Evolutionary conservation across 35 echinoderm and acorn worm species (phyloP), one percentile per base, ranked within the genome.

Genomic region (Apostichopus japonicus): DNA sequence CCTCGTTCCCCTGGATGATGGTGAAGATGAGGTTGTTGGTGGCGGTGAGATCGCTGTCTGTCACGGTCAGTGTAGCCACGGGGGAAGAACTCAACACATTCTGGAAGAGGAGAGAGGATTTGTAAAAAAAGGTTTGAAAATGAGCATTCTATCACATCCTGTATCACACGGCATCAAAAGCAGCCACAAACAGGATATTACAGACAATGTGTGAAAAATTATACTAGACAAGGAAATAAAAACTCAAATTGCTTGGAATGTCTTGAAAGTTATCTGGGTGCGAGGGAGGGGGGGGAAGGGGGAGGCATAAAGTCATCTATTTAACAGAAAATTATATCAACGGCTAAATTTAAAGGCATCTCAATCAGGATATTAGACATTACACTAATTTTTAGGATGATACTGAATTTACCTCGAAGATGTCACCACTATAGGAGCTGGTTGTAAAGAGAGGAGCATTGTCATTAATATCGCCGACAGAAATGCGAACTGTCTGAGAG

Each of bases 21-120:
- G 24, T 84, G 87, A 90, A 98, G 24, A 88, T 78, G 21, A 98
- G 79, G 75, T 94, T 92, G 77, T 95, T 95, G 91, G 92, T 94
- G 11, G 90, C 84, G 0, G 92, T 63, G 19, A 90, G 24, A 44
- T 98, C 96, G 19, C 8, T 24, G 87, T 98, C 96, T 10, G 53
- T 79, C 16, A 95, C 79, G 9, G 81, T 67, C 27, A 98, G 65
- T 11, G 79, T 95, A 9, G 75, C 90, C 10, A 98, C 72, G 3
- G 94, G 96, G 23, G 24, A 67, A 77, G 93, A 89, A 55, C 86
- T 84, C 7, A 97, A 73, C 52, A 73, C 65, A 87, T 94, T 94
- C 96, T 97, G 82, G 6, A 54, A 79, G 53, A 56, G 62, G 10
- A 6, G 44, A 65, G 13, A 44, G 33, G 33, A 61, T 10, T 61